These are phyloP conservation scores for Drosophila histrio DNA, from an alignment of 2,888 invertebrate genomes.

Conservation along the genomic window DNA sequence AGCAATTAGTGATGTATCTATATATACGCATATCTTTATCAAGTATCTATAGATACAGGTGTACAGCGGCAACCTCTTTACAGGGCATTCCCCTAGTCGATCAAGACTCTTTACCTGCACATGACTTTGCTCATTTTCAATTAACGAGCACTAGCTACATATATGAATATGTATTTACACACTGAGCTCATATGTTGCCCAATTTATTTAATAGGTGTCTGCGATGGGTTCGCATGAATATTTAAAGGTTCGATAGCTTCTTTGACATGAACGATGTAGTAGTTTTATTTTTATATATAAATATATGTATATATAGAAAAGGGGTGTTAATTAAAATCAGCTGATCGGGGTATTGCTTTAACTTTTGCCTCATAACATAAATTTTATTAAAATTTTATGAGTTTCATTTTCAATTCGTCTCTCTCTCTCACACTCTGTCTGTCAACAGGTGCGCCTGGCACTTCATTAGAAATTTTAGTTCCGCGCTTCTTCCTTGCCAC, in stretches of 20 bases:
- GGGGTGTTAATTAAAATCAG: constrained; percentile 33
- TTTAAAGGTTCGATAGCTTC: constrained; percentile 37
- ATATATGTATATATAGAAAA: not conserved
- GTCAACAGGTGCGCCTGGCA: constrained; percentile 74
- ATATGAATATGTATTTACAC: constrained; percentile 11
- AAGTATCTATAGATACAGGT: not conserved
- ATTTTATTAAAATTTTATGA: constrained; percentile 59
- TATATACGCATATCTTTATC: not conserved
- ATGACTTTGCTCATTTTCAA: constrained; percentile 15
- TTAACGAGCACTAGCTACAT: not conserved
- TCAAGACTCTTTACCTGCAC: not conserved
- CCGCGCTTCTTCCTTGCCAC: not conserved
- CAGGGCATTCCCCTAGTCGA: not conserved
- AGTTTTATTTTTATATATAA: not conserved
- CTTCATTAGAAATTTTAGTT: constrained; percentile 60
- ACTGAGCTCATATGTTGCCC: constrained; percentile 3
- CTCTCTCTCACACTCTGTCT: not conserved
- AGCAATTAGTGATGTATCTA: too few relatives aligned
- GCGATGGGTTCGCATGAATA: constrained; percentile 22
- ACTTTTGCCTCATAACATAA: constrained; percentile 28
- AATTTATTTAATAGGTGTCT: constrained; percentile 13
- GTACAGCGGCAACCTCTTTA: not conserved
- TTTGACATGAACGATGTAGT: constrained; percentile 1
- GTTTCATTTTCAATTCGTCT: constrained; percentile 35
- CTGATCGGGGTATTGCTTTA: constrained; percentile 4